A percentile compares a stretch with the other conserved stretches of the same genome.
Conservation (phyloP, 2,113 vertebrate genomes). For the Crotalus tigris region DNA sequence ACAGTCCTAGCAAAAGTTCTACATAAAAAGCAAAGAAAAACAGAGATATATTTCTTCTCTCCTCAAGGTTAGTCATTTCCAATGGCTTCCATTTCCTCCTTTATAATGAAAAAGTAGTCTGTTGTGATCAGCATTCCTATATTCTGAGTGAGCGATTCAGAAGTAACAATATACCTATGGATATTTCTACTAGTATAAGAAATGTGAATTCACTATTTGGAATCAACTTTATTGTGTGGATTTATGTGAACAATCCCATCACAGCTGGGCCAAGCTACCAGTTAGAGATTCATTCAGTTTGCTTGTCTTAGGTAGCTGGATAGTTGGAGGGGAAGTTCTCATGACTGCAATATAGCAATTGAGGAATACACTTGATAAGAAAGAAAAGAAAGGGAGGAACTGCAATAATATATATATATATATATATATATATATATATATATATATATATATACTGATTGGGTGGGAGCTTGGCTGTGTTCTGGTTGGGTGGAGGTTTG, state of each 20-base stretch:
- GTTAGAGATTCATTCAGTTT: background rate
- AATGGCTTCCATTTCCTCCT: background rate
- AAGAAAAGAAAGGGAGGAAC: background rate
- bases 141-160: background rate
- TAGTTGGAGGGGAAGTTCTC: background rate
- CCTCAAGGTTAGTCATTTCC: background rate
- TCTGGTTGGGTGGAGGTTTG: no score
- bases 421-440: no score
- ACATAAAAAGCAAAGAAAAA: background rate
- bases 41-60: background rate
- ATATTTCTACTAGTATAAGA: background rate
- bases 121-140: background rate
- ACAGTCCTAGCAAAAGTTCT: background rate
- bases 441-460: no score
- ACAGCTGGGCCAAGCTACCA: background rate
- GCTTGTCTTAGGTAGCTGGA: background rate
- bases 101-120: background rate
- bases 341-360: background rate
- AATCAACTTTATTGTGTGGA: background rate
- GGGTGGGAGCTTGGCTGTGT: no score
- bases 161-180: background rate
- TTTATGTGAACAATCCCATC: background rate
- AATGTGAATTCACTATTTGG: background rate
- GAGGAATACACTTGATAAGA: background rate
- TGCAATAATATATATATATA: background rate